A percentile compares a stretch with the other conserved stretches of the same genome.
These are phyloP conservation scores for Thecocarcelia acutangulata DNA, from an alignment of 2,888 invertebrate species.

Conservation along the genomic window DNA sequence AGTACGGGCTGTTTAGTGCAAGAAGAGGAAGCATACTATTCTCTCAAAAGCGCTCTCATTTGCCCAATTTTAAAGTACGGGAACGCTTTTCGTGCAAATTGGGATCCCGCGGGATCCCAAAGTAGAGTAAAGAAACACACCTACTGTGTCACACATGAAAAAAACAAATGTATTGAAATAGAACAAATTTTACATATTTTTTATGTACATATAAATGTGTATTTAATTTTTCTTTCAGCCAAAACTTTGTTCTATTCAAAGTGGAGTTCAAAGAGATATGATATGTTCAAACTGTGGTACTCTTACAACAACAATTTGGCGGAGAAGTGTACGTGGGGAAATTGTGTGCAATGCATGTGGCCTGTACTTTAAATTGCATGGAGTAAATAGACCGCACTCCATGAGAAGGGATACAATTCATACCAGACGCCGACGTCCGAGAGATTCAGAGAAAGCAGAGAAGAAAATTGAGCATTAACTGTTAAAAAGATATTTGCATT, in stretches of 20 bases:
- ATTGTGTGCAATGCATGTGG: slow-evolving; percentile 99
- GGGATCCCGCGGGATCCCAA: too few relatives aligned
- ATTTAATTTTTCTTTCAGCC: slow-evolving; percentile 70
- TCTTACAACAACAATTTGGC: slow-evolving; percentile 98
- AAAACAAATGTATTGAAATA: too few relatives aligned
- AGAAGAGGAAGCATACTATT: too few relatives aligned
- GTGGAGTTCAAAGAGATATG: slow-evolving; percentile 85
- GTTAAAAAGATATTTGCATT: too few relatives aligned
- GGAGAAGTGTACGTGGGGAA: slow-evolving; percentile 96
- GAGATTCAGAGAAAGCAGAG: slow-evolving; percentile 86
- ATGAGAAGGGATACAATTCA: slow-evolving; percentile 99
- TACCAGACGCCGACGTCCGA: slow-evolving; percentile 93
- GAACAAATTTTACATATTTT: slow-evolving; percentile 38
- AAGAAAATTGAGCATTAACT: slow-evolving; percentile 81
- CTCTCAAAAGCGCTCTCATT: too few relatives aligned
- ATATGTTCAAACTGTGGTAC: slow-evolving; percentile 98
- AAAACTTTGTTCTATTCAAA: slow-evolving; percentile 71
- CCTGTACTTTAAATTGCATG: slow-evolving; percentile 97
- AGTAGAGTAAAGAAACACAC: too few relatives aligned
- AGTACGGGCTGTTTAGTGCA: too few relatives aligned
- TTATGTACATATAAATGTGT: too few relatives aligned
- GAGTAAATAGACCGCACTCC: slow-evolving; percentile 94
- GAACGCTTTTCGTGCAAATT: too few relatives aligned
- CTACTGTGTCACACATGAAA: too few relatives aligned
- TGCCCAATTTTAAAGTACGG: too few relatives aligned